Base-by-base conservation (phyloP, 2,797 vertebrate genomes). In the Dipus sagitta region DNA sequence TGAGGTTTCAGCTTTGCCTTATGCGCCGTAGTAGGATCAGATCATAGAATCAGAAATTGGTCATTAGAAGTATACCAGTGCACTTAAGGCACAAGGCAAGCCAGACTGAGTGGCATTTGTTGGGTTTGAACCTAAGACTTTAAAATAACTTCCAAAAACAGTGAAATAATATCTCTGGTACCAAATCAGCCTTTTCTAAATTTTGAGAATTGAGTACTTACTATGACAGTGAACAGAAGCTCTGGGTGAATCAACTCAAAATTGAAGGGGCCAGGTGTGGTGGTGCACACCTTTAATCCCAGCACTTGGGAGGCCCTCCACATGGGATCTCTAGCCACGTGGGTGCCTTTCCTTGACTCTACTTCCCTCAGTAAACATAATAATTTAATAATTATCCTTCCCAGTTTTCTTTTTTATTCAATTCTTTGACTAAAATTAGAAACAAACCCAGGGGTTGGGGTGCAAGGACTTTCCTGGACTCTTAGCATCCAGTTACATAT, bases 101-200 rank as follows among this genome's bases (percentile, higher is more conserved):
- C 83, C 74, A 54, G n/a, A 77, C 21, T 26, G 58, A n/a, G 20
- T 42, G 42, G 20, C n/a, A 17, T 64, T 54, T 71, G 23, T 86
- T 81, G 42, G n/a, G 15, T 12, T 93, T 80, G 28, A 95, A 20
- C 24, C 71, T 74, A 85, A 68, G 74, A 88, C 20, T 72, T 58
- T 89, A 93, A 93, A 87, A 74, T 74, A 23, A 13, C 74, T 93
- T 94, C 23, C 26, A 83, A 77, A 58, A 58, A 58, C 47, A 58
- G 3, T 58, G 67, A 80, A 88, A 76, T 42, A 64, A 78, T 93
- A 18, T 90, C 67, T 68, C 47, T 88, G 62, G n/a, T 68, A 17
- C 32, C 82, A 87, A 47, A 68, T 74, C 84, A 86, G 14, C 34
- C 58, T n/a, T 87, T 38, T 38, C 75, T 94, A 84, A 88, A 30